A percentile compares a stretch with the other conserved stretches of the same genome.
Conservation (phyloP, 1,140 invertebrate species). For the Drosophila bifasciata region DNA sequence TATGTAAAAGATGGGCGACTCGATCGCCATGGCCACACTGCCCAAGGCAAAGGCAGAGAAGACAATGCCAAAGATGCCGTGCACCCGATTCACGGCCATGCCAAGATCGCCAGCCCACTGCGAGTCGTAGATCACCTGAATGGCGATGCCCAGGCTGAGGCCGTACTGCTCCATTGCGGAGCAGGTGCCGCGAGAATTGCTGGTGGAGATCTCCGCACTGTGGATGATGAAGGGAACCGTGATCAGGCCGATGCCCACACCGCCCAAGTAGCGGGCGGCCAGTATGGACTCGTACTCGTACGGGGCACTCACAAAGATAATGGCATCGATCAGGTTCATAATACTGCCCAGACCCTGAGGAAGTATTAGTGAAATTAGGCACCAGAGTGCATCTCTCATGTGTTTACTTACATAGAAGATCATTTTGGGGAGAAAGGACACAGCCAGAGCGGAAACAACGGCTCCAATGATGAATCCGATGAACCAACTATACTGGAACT, state of each 20-base stretch:
- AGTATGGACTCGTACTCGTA: slow-evolving; percentile 49
- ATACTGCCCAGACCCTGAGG: slow-evolving; percentile 45
- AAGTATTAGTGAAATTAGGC: too few relatives aligned
- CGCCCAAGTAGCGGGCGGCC: slow-evolving; percentile 69
- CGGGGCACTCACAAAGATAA: slow-evolving; percentile 64
- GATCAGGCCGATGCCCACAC: slow-evolving; percentile 62
- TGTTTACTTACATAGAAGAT: slow-evolving; percentile 58
- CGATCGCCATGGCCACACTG: slow-evolving; percentile 23
- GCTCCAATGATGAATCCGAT: slow-evolving; percentile 68
- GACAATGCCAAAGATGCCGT: slow-evolving; percentile 69
- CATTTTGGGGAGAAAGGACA: slow-evolving; percentile 51
- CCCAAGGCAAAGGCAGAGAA: slow-evolving; percentile 35
- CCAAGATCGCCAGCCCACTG: slow-evolving; percentile 27
- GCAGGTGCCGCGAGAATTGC: slow-evolving; percentile 50
- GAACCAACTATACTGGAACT: slow-evolving; percentile 71
- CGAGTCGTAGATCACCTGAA: slow-evolving; percentile 62
- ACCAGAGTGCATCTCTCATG: neutral
- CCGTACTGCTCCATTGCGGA: slow-evolving; percentile 59
- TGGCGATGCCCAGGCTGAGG: slow-evolving; percentile 55
- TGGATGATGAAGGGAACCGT: slow-evolving; percentile 65
- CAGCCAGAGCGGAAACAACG: slow-evolving; percentile 44
- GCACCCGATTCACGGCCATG: slow-evolving; percentile 45
- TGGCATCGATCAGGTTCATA: slow-evolving; percentile 57
- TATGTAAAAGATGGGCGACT: slow-evolving; percentile 66
- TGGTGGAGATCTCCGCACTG: slow-evolving; percentile 57